A percentile compares a stretch with the other conserved stretches of the same genome.
phyloP scores from a whole-genome alignment of 2,797 vertebrate genomes.

The Enteromius fasciolatus region DNA sequence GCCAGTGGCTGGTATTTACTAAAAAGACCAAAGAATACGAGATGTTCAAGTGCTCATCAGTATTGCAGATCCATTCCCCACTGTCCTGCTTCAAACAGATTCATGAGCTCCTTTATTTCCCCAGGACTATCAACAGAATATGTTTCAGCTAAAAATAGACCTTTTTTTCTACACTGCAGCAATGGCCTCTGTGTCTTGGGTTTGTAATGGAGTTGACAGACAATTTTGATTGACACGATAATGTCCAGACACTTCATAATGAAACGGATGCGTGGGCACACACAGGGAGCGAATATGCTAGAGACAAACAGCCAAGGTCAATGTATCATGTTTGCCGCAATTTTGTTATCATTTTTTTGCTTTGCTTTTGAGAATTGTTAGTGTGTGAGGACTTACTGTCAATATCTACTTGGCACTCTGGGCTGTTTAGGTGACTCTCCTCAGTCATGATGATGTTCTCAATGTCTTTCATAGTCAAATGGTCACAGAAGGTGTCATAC shows the following conservation, averaged over 20 bases:
- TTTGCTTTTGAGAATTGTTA: constrained; percentile 6
- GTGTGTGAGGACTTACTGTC: constrained; percentile 82
- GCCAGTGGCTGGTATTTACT: background rate
- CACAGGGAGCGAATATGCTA: background rate
- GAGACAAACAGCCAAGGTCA: constrained; percentile 18
- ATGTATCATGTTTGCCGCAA: background rate
- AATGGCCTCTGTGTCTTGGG: constrained; percentile 24
- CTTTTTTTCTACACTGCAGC: background rate
- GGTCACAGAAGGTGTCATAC: constrained; percentile 96
- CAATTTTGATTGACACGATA: constrained; percentile 49
- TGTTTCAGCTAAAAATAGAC: constrained; percentile 44
- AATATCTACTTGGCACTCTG: constrained; percentile 91
- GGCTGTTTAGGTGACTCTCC: constrained; percentile 93
- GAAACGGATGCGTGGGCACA: constrained; percentile 12
- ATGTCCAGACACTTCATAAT: constrained; percentile 29
- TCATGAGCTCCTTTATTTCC: constrained; percentile 40
- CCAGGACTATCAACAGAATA: constrained; percentile 33
- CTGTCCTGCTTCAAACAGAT: constrained; percentile 24
- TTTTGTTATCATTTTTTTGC: background rate
- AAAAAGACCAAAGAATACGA: background rate
- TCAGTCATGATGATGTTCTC: constrained; percentile 99
- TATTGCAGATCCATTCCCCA: constrained; percentile 19
- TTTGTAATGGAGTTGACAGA: constrained; percentile 31
- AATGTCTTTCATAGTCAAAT: constrained; percentile 98
- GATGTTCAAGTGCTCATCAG: constrained; percentile 9